Percentiles rank a stretch among this genome's conserved stretches.
phyloP scores from a whole-genome alignment of 2,113 vertebrate genomes.

The Acanthochromis polyacanthus region DNA sequence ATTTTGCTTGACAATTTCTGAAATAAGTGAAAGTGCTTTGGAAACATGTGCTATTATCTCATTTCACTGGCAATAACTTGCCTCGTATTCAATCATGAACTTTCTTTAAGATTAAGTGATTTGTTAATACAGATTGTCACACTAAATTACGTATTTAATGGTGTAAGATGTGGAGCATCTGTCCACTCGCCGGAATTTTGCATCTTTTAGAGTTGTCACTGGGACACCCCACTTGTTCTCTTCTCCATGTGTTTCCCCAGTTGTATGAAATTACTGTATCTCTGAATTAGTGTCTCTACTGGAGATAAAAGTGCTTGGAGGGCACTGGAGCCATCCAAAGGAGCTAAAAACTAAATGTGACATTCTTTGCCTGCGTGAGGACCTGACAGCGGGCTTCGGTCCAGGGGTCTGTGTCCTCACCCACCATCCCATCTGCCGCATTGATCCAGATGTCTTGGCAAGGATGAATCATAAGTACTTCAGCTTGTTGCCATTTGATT shows the following conservation, averaged over 20 bases:
- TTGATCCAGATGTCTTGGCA: conserved; percentile 73
- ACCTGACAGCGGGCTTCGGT: conserved; percentile 48
- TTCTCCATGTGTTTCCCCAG: conserved; percentile 2
- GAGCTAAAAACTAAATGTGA: conserved; percentile 46
- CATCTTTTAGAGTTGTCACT: conserved; percentile 4
- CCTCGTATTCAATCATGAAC: conserved; percentile 22
- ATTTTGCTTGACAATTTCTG: conserved; percentile 22
- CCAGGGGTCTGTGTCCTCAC: conserved; percentile 58
- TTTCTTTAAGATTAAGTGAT: background rate
- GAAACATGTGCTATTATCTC: conserved; percentile 13
- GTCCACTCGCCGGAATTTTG: background rate
- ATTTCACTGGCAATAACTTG: conserved; percentile 29
- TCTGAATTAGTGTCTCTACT: conserved; percentile 12
- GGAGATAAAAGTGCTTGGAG: conserved; percentile 39
- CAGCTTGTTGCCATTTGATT: conserved; percentile 66
- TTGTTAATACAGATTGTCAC: conserved; percentile 40
- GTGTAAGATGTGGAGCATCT: background rate
- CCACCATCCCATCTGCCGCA: conserved; percentile 53
- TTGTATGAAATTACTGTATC: conserved; percentile 14
- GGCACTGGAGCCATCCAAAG: conserved; percentile 26
- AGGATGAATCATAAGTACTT: conserved; percentile 71
- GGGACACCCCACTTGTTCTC: background rate
- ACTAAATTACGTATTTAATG: conserved; percentile 13
- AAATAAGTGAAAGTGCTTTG: conserved; percentile 24
- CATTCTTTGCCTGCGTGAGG: conserved; percentile 40